Evolutionary conservation across 2,888 invertebrate species (phyloP).

Genomic region (Lycocerus yunnanus): DNA sequence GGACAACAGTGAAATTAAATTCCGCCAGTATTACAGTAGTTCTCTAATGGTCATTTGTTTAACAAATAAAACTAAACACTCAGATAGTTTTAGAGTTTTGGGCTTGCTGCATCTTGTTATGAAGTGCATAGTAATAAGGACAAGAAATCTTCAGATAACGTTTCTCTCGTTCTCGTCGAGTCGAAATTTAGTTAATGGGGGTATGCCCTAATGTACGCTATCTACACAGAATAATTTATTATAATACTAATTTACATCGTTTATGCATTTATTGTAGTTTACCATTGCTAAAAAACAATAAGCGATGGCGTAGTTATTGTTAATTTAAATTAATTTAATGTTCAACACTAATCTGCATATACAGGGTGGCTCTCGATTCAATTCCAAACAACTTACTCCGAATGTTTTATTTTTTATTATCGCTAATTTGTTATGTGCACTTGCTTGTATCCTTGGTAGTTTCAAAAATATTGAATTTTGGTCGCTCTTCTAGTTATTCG

Average conservation of each 20-base stretch:
- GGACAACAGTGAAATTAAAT: constrained; percentile 57
- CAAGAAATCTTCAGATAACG: constrained; percentile 7
- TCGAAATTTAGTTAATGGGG: not conserved
- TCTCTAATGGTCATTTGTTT: constrained; percentile 54
- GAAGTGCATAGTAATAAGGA: not conserved
- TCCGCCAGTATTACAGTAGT: constrained; percentile 45
- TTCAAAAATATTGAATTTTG: too few relatives aligned
- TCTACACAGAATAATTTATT: not conserved
- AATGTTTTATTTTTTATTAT: too few relatives aligned
- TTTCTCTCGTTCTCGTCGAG: not conserved
- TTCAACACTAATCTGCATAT: not conserved
- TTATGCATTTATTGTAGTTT: not conserved
- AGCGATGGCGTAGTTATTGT: not conserved
- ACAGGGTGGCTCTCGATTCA: too few relatives aligned
- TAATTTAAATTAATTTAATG: not conserved
- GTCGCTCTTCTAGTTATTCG: too few relatives aligned
- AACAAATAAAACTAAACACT: constrained; percentile 51
- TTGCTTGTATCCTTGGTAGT: too few relatives aligned
- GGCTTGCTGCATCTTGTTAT: constrained; percentile 25
- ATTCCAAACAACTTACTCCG: too few relatives aligned
- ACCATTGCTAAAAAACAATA: not conserved
- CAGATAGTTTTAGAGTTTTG: constrained; percentile 14
- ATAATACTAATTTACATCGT: not conserved
- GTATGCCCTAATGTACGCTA: not conserved
- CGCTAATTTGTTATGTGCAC: too few relatives aligned